Evolutionary conservation across 2,113 vertebrate species (phyloP), one percentile per base, ranked within the genome.

Genomic region (Bos javanicus): DNA sequence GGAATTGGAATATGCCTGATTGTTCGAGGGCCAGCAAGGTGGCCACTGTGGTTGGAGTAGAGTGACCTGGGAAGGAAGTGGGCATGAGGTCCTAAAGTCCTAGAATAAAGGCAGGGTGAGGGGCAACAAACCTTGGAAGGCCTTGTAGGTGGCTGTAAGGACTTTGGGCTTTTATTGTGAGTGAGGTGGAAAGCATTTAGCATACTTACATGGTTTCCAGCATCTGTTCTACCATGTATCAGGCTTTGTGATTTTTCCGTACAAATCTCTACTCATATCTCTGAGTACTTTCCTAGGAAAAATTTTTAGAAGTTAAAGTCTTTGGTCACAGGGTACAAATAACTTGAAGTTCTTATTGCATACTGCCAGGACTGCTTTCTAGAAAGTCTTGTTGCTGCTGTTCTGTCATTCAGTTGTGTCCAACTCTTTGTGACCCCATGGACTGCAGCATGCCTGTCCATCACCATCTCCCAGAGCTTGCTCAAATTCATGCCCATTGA

Each of bases 241-340:
- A 56, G 82, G 56, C 14, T 92, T 48, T 96, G 46, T 52, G 85
- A 54, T 86, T 93, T 95, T 93, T 91, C 92, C 78, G 16, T 59
- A 85, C 21, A 56, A 90, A 85, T 94, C 36, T 93, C 28, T 93
- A 56, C 87, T 80, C 19, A 50, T 10, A 43, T 95, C 78, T 90
- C 57, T 84, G 36, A 98, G 84, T 26, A 71, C 0, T 94, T 96
- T 28, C 15, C 15, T 96, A 62, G 88, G 57, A 82, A 94, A 94
- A 92, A 62, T 71, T 74, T 64, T 64, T 64, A 90, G 83, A 96
- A 95, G 26, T 94, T 62, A 52, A 36, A 90, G 87, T 78, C 64
- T 52, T 92, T 95, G 62, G 52, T 67, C 67, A 97, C 39, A 87
- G 59, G 33, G 46, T 87, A 90, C 10, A 28, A 94, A 95, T 12